Base-by-base conservation (phyloP, 2,797 vertebrate genomes). In the Thunnus albacares region DNA sequence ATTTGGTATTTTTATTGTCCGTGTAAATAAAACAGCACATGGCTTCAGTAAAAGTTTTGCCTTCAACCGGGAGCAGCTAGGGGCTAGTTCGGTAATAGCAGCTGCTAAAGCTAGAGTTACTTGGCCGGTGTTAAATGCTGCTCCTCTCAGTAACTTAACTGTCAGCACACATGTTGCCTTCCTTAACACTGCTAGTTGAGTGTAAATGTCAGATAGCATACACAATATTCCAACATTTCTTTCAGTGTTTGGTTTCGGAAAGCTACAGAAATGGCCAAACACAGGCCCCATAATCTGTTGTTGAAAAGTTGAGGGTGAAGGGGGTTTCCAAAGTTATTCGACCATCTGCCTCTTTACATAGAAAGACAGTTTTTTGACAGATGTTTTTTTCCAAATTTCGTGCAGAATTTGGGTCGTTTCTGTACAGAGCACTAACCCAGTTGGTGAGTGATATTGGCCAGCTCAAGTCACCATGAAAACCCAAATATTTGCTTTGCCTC, bases 401-500 rank as follows among this genome's bases (percentile, higher is more conserved):
- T 49, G 45, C 45, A 49, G 43, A 45, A 14, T 5, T 45, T 45
- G 43, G 43, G 43, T 45, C 43, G 17, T 49, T 49, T 45, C 15
- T 49, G 45, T 49, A 49, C 17, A 49, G 17, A 18, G 15, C 28
- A 13, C 8, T 15, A 26, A n/a, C 17, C 18, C 28, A 49, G 3
- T 56, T 63, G 26, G 26, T 58, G 60, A 64, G 13, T 73, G 57
- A 79, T 35, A 41, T 41, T 52, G 18, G 18, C 26, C 47, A 53
- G 35, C 35, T 15, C 26, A 17, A 28, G 57, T n/a, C 10, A 49
- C 53, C 35, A 47, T 47, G 24, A 53, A 58, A 60, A 67, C 45
- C 26, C 35, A 74, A 51, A 52, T 38, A 68, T 74, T 56, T 47
- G 58, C 51, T 72, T 62, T 79, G 60, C 53, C 47, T 66, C 20